Percentiles rank a stretch among this genome's conserved stretches.
Conservation (phyloP, 2,797 vertebrate species). For the Schizopygopsis pylzovi region DNA sequence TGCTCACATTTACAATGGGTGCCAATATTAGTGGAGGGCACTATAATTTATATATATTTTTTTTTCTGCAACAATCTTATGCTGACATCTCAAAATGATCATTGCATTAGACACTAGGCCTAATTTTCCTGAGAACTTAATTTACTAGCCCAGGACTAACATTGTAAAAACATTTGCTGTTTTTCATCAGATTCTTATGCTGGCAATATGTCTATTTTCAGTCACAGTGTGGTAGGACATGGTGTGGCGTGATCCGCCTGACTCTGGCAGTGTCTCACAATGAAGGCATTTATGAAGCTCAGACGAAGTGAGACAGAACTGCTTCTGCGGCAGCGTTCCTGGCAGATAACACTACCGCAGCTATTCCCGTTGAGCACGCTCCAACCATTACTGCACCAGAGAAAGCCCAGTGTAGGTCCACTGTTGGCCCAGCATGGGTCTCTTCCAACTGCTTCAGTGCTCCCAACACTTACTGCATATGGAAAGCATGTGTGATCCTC, state of each 20-base stretch:
- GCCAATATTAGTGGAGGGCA: no score
- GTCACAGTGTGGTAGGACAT: slow-evolving; percentile 11
- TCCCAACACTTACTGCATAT: slow-evolving; percentile 76
- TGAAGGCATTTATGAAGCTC: slow-evolving; percentile 60
- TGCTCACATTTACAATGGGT: no score
- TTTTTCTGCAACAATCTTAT: not conserved
- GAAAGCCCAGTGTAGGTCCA: slow-evolving; percentile 45
- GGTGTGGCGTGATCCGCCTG: slow-evolving; percentile 40
- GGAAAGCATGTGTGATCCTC: slow-evolving; percentile 77
- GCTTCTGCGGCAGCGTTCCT: slow-evolving; percentile 67
- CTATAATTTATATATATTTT: no score
- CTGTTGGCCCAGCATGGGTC: slow-evolving; percentile 12
- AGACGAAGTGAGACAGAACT: slow-evolving; percentile 60
- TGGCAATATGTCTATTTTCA: slow-evolving; percentile 21
- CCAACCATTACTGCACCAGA: slow-evolving; percentile 77
- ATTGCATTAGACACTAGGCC: not conserved
- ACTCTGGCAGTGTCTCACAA: slow-evolving; percentile 62
- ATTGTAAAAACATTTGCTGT: slow-evolving; percentile 1
- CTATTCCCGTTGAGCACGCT: slow-evolving; percentile 72
- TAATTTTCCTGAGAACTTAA: not conserved
- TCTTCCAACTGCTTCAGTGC: slow-evolving; percentile 71
- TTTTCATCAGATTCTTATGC: slow-evolving; percentile 6
- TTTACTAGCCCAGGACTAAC: not conserved
- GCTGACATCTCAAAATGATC: not conserved
- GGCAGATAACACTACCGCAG: slow-evolving; percentile 68